phyloP scores from a whole-genome alignment of 2,797 vertebrate genomes.

The Molossus molossus region DNA sequence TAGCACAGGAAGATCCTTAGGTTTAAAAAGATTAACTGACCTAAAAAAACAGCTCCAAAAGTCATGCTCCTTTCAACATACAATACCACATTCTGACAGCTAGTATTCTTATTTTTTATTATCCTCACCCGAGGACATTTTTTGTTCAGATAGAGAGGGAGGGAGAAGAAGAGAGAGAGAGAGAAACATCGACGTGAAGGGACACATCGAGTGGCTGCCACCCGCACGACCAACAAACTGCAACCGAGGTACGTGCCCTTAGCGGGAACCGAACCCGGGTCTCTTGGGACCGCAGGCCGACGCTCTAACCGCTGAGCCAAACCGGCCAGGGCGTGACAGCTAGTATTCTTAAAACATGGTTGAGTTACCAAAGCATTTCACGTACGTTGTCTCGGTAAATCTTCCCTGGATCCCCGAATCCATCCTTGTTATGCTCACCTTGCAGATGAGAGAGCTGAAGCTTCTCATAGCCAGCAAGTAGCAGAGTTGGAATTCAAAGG shows the following conservation, averaged over 20 bases:
- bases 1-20: not conserved
- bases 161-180: too few species aligned
- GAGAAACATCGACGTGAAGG: too few species aligned
- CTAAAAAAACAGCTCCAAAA: constrained; percentile 7
- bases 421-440: not conserved
- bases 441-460: constrained; percentile 4
- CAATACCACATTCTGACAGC: not conserved
- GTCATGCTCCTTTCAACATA: not conserved
- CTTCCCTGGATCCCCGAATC: not conserved
- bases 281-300: too few species aligned
- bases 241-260: too few species aligned
- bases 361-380: not conserved
- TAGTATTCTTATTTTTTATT: not conserved
- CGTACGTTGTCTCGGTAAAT: not conserved
- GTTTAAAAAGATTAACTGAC: constrained; percentile 37
- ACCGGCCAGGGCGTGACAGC: too few species aligned
- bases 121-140: too few species aligned
- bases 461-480: not conserved
- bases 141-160: too few species aligned
- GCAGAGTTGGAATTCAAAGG: not conserved
- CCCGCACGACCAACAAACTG: too few species aligned
- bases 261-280: too few species aligned
- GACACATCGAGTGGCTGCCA: too few species aligned
- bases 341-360: not conserved
- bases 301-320: too few species aligned